Percentiles rank a stretch among this genome's conserved stretches.
Evolutionary conservation across 2,888 invertebrate genomes (phyloP).

Genomic region (Athalia rosae): DNA sequence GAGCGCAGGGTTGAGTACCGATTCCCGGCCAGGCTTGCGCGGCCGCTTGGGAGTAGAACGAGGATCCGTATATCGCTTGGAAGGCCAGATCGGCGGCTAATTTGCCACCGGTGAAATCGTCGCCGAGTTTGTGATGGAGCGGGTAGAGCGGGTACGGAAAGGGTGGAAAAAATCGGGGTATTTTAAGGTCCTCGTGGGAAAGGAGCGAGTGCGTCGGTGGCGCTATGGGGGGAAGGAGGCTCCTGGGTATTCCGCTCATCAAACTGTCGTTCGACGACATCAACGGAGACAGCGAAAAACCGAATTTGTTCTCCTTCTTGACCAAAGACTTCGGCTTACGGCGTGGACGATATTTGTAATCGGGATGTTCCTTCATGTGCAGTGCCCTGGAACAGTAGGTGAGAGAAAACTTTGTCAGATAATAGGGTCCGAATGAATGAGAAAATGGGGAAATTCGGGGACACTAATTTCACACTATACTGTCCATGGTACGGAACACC

Average conservation of each 20-base stretch:
- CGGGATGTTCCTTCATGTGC: constrained; percentile 95
- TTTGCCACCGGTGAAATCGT: constrained; percentile 75
- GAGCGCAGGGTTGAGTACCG: constrained; percentile 56
- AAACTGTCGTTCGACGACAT: constrained; percentile 75
- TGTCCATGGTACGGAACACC: too few relatives aligned
- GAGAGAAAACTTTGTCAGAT: constrained; percentile 6
- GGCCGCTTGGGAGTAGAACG: constrained; percentile 75
- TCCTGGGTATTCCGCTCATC: constrained; percentile 64
- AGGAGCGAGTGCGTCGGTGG: constrained; percentile 76
- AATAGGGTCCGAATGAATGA: constrained; percentile 21
- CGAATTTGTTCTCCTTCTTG: constrained; percentile 86
- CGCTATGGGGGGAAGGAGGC: constrained; percentile 70
- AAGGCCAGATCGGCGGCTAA: constrained; percentile 82
- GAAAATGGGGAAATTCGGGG: background rate
- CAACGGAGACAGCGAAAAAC: constrained; percentile 81
- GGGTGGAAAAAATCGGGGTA: constrained; percentile 83
- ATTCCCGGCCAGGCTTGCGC: constrained; percentile 67
- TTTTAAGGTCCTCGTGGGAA: constrained; percentile 78
- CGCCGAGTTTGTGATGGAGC: constrained; percentile 75
- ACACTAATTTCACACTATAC: too few relatives aligned
- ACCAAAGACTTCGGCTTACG: constrained; percentile 90
- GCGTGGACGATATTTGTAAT: constrained; percentile 93
- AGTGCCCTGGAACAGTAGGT: constrained; percentile 81
- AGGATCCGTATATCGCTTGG: constrained; percentile 77
- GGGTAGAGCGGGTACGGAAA: constrained; percentile 84